A percentile compares a stretch with the other conserved stretches of the same genome.
Evolutionary conservation across 2,113 vertebrate species (phyloP).

Genomic region (Oenanthe oenanthe): DNA sequence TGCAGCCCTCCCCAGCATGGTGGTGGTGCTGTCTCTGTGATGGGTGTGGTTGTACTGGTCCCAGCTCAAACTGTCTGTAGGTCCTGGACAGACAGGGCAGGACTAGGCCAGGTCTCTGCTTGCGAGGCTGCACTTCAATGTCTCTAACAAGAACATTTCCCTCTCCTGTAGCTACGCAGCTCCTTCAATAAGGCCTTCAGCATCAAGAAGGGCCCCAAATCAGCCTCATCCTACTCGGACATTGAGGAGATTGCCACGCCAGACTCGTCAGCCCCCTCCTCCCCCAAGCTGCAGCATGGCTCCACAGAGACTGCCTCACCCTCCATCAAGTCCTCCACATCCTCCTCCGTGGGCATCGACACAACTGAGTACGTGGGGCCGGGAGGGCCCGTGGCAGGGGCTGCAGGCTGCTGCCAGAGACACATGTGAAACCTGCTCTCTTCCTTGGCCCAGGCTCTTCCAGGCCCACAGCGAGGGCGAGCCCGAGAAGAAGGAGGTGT

Average conservation of each 20-base stretch:
- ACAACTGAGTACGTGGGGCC: constrained; percentile 66
- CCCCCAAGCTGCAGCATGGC: constrained; percentile 87
- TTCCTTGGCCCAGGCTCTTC: constrained; percentile 76
- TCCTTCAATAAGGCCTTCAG: constrained; percentile 99
- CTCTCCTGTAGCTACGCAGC: constrained; percentile 84
- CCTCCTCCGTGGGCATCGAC: constrained; percentile 80
- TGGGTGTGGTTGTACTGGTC: neutral
- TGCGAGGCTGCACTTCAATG: rapidly evolving
- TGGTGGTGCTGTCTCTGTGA: neutral
- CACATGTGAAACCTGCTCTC: neutral
- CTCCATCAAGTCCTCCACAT: constrained; percentile 80
- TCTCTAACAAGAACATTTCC: neutral
- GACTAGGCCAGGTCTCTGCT: neutral
- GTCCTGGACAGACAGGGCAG: neutral
- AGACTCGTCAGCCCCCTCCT: constrained; percentile 92
- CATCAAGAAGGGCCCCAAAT: constrained; percentile 96
- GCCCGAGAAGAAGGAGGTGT: constrained; percentile 86
- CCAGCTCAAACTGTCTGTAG: neutral
- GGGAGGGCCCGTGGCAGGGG: rapidly evolving
- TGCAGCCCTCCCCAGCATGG: neutral
- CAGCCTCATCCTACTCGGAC: constrained; percentile 89
- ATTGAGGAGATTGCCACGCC: constrained; percentile 95
- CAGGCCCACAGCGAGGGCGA: constrained; percentile 84
- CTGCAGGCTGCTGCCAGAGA: neutral
- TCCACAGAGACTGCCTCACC: constrained; percentile 78